phyloP scores from a whole-genome alignment of 2,113 vertebrate species.

The Paramormyrops kingsleyae region DNA sequence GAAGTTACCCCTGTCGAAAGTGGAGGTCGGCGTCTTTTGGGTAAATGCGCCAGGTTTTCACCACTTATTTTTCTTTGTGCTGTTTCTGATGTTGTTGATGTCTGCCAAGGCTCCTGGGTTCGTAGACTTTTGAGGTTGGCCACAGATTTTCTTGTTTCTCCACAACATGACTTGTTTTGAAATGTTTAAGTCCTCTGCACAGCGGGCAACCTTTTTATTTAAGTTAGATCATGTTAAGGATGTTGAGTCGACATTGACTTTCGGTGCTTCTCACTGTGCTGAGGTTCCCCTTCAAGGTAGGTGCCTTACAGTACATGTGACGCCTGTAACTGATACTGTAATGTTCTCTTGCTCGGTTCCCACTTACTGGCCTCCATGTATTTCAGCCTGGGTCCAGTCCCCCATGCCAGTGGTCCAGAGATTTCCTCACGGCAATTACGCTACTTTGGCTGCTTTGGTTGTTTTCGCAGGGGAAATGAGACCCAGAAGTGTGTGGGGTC shows the following conservation, averaged over 20 bases:
- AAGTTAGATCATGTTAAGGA: background rate
- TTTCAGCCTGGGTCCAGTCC: background rate
- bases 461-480: background rate
- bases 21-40: conserved; percentile 67
- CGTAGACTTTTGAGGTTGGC: background rate
- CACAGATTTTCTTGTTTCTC: background rate
- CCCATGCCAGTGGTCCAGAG: background rate
- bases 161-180: background rate
- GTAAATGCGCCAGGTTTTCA: conserved; percentile 49
- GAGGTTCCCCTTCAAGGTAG: background rate
- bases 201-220: background rate
- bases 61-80: background rate
- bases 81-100: background rate
- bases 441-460: background rate
- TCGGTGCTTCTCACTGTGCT: background rate
- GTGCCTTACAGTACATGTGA: background rate
- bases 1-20: conserved; percentile 62
- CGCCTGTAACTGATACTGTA: background rate
- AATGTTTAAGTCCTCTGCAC: background rate
- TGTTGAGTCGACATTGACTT: background rate
- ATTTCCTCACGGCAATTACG: background rate
- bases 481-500: too few species aligned
- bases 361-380: background rate
- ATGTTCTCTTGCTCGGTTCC: background rate
- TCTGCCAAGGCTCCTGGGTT: background rate